These are phyloP conservation scores for Sinelater perroti DNA, from an alignment of 2,888 invertebrate species.

Conservation along the genomic window DNA sequence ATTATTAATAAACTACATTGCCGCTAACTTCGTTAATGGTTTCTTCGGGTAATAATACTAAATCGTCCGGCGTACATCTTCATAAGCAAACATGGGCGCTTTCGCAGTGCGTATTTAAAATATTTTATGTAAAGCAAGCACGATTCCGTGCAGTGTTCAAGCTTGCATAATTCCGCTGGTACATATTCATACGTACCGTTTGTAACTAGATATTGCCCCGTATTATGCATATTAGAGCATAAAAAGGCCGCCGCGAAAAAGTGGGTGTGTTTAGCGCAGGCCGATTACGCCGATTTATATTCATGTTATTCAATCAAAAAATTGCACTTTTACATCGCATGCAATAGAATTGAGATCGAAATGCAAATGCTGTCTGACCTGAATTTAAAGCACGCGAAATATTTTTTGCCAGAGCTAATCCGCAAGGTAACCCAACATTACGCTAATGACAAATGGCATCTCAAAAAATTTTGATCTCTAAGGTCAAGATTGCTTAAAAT, in stretches of 20 bases:
- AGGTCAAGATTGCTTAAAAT: too few species aligned
- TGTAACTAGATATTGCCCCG: slow-evolving; percentile 3
- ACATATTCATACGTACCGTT: slow-evolving; percentile 10
- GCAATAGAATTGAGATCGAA: background rate
- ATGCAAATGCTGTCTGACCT: slow-evolving; percentile 10
- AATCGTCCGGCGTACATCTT: slow-evolving; percentile 5
- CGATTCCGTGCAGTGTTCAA: slow-evolving; percentile 13
- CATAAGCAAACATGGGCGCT: slow-evolving; percentile 3
- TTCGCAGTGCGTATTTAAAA: background rate
- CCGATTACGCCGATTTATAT: slow-evolving; percentile 6
- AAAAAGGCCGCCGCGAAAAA: slow-evolving; percentile 7
- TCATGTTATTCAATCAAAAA: slow-evolving; percentile 14
- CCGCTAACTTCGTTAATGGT: background rate
- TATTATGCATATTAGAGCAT: slow-evolving; percentile 15
- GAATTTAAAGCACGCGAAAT: too few species aligned
- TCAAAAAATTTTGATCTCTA: too few species aligned
- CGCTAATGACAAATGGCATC: too few species aligned
- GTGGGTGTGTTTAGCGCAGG: background rate
- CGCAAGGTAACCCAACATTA: too few species aligned
- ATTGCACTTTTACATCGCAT: background rate
- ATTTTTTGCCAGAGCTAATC: too few species aligned
- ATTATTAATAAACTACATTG: background rate
- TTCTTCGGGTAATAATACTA: slow-evolving; percentile 12
- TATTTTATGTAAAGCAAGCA: slow-evolving; percentile 1
- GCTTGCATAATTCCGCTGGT: background rate